A percentile compares a stretch with the other conserved stretches of the same genome.
Evolutionary conservation across 2,888 invertebrate genomes (phyloP).

Genomic region (Callinectes sapidus): DNA sequence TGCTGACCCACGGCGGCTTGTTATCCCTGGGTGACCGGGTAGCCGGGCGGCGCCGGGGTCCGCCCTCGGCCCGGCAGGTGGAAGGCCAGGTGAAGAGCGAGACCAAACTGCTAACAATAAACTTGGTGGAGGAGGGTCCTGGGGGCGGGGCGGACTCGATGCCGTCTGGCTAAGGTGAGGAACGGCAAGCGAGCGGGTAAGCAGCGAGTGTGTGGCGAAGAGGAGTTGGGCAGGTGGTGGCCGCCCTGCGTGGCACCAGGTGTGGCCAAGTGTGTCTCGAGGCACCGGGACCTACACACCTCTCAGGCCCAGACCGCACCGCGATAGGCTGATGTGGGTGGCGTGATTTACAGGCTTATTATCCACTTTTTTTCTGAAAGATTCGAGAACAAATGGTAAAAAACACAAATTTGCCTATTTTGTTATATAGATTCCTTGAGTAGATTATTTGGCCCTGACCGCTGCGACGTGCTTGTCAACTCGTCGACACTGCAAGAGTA

Average conservation of each 20-base stretch:
- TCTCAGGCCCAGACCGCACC: conserved; percentile 4
- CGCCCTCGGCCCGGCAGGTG: background rate
- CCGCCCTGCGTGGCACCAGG: background rate
- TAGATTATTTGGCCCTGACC: conserved; percentile 28
- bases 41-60: background rate
- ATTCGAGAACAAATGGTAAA: background rate
- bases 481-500: conserved; percentile 19
- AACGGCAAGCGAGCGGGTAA: background rate
- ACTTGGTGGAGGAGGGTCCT: conserved; percentile 34
- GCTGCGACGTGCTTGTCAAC: background rate
- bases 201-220: background rate
- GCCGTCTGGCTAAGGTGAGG: background rate
- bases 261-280: background rate
- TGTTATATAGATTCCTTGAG: conserved; percentile 27
- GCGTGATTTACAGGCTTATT: background rate
- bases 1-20: conserved; percentile 26
- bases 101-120: background rate
- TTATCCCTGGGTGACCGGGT: background rate
- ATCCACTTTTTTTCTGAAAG: conserved; percentile 30
- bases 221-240: background rate
- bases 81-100: conserved; percentile 26
- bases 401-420: conserved; percentile 21
- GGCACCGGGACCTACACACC: conserved; percentile 1
- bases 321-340: conserved; percentile 22
- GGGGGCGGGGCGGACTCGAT: background rate